Evolutionary conservation across 2,113 vertebrate genomes (phyloP), one percentile per base, ranked within the genome.

Genomic region (Dascyllus trimaculatus): DNA sequence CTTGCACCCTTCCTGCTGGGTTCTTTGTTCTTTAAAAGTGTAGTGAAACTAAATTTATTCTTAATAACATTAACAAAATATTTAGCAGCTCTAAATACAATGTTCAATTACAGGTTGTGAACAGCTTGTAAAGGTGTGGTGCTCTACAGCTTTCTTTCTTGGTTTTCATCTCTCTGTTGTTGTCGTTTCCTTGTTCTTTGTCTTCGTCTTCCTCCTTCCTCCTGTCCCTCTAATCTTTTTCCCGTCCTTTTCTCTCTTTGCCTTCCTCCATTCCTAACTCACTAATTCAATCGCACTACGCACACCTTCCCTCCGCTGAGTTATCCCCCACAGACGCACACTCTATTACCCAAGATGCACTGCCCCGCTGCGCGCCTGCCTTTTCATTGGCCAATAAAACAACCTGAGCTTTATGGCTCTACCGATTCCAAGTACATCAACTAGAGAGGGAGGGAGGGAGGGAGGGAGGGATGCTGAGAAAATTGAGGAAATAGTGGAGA

Each of bases 351-450:
- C 87, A 90, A 80, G 85, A 89, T 88, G 87, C 90, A 92, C 71
- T 89, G 87, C 82, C 67, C 72, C 35, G 38, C 56, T 64, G 79
- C 13, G 21, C 11, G 71, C 83, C 71, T 75, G 82, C 85, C 78
- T 89, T 92, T 90, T 92, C 90, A 92, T 92, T 87, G 84, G 80
- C 77, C 74, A 85, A 90, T 92, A 92, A 92, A 92, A 92, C 89
- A 89, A 88, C 85, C 84, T 74, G 85, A 90, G 88, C 79, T 92
- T 92, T 91, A 90, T 79, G 69, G 85, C 80, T 67, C 84, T 46
- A 80, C 80, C 60, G 71, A 80, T 81, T 76, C 73, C 75, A 71
- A 90, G 82, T 71, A 65, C 84, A 91, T 90, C 78, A 88, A 87
- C 71, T 65, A 70, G 29, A 63, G 64, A 51, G 63, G 60, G 21